Evolutionary conservation across 2,113 vertebrate genomes (phyloP), one percentile per base, ranked within the genome.

Genomic region (Istiophorus platypterus): DNA sequence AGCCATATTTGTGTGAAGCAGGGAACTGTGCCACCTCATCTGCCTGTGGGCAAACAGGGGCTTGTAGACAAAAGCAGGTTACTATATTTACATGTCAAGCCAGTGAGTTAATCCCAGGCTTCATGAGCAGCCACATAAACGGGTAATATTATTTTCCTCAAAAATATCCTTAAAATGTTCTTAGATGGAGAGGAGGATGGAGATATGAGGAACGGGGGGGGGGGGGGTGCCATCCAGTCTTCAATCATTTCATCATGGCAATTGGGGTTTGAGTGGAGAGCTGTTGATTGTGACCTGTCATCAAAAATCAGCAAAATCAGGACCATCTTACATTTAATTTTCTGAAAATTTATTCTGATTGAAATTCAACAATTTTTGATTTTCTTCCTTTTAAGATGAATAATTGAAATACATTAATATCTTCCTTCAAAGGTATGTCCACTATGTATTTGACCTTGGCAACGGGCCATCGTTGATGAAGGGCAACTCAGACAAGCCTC

Each of bases 381-480:
- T 37, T 47, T 18, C 34, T 27, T 51, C 9, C 34, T 56, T n/a
- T 37, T 10, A 39, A 67, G 45, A 37, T 0, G 24, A 17, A 29
- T 41, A 20, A 7, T 24, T 26, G 12, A 14, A 52, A 26, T 47
- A 5, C 15, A 76, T 58, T 34, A 6, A 52, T 34, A 0, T 49
- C 37, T 64, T 14, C 61, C 47, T 24, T 39, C 0, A 0, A 89
- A 99, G 98, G 90, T 98, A 96, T 71, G 95, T 99, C 88, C 97
- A 99, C 91, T 99, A 98, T 11, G 96, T 98, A 62, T 98, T 99
- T 54, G 97, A 99, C 92, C 94, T 99, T 45, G 98, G 97, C 26
- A 98, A 99, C 9, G 97, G 97, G 22, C 97, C 97, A 0, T 97
- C 97, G 5, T 93, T 99, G 65, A 99, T 99, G 97, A 98, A 99